A percentile compares a stretch with the other conserved stretches of the same genome.
Evolutionary conservation across 2,888 invertebrate species (phyloP).

Genomic region (Bembecia ichneumoniformis): DNA sequence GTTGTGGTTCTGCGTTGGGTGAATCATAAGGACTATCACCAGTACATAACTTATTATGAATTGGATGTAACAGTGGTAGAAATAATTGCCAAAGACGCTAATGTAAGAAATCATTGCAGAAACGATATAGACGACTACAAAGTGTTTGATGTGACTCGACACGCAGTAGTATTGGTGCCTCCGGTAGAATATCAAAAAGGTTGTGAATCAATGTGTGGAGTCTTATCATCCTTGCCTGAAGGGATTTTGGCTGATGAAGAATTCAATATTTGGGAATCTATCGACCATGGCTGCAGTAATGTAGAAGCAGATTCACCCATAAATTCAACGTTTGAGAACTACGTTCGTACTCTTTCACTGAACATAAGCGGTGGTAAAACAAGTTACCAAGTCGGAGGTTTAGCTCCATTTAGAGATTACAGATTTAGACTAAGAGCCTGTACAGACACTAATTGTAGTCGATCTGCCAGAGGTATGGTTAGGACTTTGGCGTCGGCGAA

Average conservation of each 20-base stretch:
- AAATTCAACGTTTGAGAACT: conserved; percentile 31
- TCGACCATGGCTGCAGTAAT: conserved; percentile 27
- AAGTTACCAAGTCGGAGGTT: conserved; percentile 32
- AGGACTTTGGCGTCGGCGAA: conserved; percentile 34
- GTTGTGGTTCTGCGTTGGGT: conserved; percentile 46
- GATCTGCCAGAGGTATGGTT: conserved; percentile 39
- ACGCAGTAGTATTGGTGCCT: conserved; percentile 45
- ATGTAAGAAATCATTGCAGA: conserved; percentile 37
- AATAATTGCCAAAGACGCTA: conserved; percentile 26
- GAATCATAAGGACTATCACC: conserved; percentile 43
- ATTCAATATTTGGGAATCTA: conserved; percentile 43
- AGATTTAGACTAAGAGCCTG: conserved; percentile 51
- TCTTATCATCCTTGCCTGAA: conserved; percentile 34
- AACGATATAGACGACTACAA: conserved; percentile 19
- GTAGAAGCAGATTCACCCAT: conserved; percentile 23
- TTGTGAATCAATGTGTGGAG: conserved; percentile 52
- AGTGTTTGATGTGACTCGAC: conserved; percentile 36
- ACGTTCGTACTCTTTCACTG: conserved; percentile 33
- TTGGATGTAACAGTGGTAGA: conserved; percentile 46
- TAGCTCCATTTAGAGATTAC: conserved; percentile 57
- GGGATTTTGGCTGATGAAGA: conserved; percentile 44
- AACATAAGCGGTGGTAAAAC: conserved; percentile 29
- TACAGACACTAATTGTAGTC: conserved; percentile 34
- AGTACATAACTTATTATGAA: conserved; percentile 42
- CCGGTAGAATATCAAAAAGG: conserved; percentile 42